Base-by-base conservation (phyloP, 2,113 vertebrate species). In the Rafetus swinhoei region DNA sequence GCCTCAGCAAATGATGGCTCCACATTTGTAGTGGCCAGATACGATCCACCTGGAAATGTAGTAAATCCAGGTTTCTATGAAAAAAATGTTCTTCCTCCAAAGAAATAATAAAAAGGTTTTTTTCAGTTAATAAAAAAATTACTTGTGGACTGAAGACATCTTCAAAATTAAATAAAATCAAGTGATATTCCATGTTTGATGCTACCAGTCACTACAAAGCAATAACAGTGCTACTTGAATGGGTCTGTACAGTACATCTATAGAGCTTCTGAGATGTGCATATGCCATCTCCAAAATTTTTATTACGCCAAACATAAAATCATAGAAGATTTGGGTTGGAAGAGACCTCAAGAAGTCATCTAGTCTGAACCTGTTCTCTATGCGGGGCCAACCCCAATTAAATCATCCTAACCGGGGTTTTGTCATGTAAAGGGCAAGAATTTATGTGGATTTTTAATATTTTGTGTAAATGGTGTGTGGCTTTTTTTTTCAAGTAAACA, bases 21-120 rank as follows among this genome's bases (percentile, higher is more conserved):
- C 76, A 99, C 99, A 0, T 99, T 99, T 83, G 99, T 99, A 82
- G 99, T 99, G 83, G 99, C 99, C 60, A 98, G 99, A 97, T 99
- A 99, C 83, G 99, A 98, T 95, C 99, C 99, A 52, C 99, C 99
- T 32, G 99, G 99, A 69, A 99, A 99, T 90, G 98, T 99, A 79
- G 99, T 99, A 94, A 99, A 99, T 95, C 98, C 98, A 79, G 99
- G 99, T 84, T 99, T 98, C 97, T 99, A 99, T 85, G 99, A 99
- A 95, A 99, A 98, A 96, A 99, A 99, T 13, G 99, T 99, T 88
- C 98, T 99, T 85, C 98, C 99, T 81, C 98, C 98, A 57, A 98
- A 98, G 97, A 98, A 98, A 94, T 98, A 98, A 95, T 76, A 54
- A 90, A n/a, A 94, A 82, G 16, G 55, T 85, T 77, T 72, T 86